A percentile compares a stretch with the other conserved stretches of the same genome.
These are phyloP conservation scores for Chiroxiphia lanceolata DNA, from an alignment of 2,797 vertebrate genomes.

Conservation along the genomic window DNA sequence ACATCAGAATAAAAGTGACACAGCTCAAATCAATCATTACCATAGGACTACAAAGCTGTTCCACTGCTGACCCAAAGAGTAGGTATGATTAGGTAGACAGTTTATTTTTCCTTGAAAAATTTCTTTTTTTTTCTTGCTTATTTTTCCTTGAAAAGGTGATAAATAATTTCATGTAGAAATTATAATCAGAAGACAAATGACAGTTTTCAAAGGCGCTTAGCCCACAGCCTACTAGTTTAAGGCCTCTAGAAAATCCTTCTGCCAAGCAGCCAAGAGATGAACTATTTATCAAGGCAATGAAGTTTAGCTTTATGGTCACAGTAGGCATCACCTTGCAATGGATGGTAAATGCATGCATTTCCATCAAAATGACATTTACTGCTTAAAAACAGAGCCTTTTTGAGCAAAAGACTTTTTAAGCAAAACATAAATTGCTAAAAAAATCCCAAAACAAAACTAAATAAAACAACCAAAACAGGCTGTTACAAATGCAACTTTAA, in stretches of 20 bases:
- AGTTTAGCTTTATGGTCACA: slow-evolving; percentile 41
- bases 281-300: slow-evolving; percentile 39
- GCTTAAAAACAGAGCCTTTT: background rate
- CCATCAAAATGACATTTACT: slow-evolving; percentile 49
- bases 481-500: background rate
- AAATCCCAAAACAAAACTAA: background rate
- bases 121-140: background rate
- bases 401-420: background rate
- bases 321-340: background rate
- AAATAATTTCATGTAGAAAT: slow-evolving; percentile 43
- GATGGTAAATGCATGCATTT: slow-evolving; percentile 28
- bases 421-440: background rate
- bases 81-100: background rate
- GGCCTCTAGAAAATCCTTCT: background rate
- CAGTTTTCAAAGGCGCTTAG: background rate
- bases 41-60: background rate
- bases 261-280: background rate
- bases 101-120: background rate
- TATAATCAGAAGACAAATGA: slow-evolving; percentile 15
- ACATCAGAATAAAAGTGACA: background rate
- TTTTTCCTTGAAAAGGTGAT: background rate
- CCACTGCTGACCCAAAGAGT: background rate
- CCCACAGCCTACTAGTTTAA: slow-evolving; percentile 30
- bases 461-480: background rate
- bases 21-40: background rate